Evolutionary conservation across 1,140 invertebrate genomes (phyloP), one percentile per base, ranked within the genome.

Genomic region (Prorops nasuta): DNA sequence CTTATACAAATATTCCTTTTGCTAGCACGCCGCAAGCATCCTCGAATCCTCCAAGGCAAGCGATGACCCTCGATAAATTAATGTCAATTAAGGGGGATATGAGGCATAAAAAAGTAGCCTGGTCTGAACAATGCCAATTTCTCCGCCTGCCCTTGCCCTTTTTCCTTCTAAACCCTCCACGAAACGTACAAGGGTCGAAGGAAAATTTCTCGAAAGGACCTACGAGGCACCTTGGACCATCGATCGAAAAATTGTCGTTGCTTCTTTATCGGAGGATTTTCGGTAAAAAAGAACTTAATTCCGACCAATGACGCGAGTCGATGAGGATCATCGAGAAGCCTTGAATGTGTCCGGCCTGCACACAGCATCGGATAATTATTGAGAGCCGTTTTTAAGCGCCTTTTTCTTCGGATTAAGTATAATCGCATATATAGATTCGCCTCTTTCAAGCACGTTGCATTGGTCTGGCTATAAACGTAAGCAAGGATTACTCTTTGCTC

Each of bases 81-180:
- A 28, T 32, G 44, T 34, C 60, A 64, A 67, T 67, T 67, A 62
- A 66, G 51, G n/a, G n/a, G n/a, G n/a, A n/a, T n/a, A n/a, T n/a
- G n/a, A n/a, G n/a, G n/a, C n/a, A n/a, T n/a, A n/a, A n/a, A n/a
- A 28, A 28, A 7, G 24, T 6, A 28, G 6, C 12, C 24, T 28
- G 24, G 12, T 28, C 24, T 28, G 24, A 7, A 28, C 6, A 12
- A 28, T 28, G 6, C 12, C 12, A 7, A 7, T 12, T 28, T 28
- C 12, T 28, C 24, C 12, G 6, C 12, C 12, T 28, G 6, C 24
- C 12, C 12, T 28, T 28, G 24, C 24, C 12, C 24, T 7, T 28
- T 28, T 28, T 28, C 24, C n/a, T n/a, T n/a, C n/a, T n/a, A n/a
- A n/a, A n/a, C n/a, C n/a, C n/a, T n/a, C n/a, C n/a, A n/a, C n/a